Conservation (phyloP, 2,797 vertebrate genomes). For the Eulemur coronatus region DNA sequence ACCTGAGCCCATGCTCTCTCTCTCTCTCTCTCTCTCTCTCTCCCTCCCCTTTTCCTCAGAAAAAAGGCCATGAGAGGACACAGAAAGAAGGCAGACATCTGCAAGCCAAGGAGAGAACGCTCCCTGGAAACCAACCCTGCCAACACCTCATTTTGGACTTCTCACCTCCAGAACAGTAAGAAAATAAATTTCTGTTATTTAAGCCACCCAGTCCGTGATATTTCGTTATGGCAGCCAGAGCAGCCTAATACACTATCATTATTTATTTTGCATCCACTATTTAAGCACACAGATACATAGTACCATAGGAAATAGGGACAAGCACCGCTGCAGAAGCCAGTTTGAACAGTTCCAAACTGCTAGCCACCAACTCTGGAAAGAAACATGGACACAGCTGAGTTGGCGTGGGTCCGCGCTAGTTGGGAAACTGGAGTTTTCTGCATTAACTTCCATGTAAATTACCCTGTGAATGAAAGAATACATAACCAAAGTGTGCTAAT, state of each 20-base stretch:
- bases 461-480: not conserved
- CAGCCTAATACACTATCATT: not conserved
- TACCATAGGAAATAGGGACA: not conserved
- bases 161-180: not conserved
- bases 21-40: too few relatives aligned
- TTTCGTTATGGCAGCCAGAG: not conserved
- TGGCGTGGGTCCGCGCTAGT: rapidly evolving
- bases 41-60: not conserved
- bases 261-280: not conserved
- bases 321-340: not conserved
- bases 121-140: not conserved
- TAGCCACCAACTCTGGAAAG: not conserved
- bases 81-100: not conserved
- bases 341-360: not conserved
- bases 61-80: not conserved
- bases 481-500: not conserved
- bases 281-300: not conserved
- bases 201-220: not conserved
- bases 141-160: not conserved
- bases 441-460: not conserved
- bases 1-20: not conserved
- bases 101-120: not conserved
- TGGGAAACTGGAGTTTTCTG: not conserved
- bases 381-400: not conserved
- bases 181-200: not conserved